Evolutionary conservation across 2,888 invertebrate species (phyloP), one percentile per base, ranked within the genome.

Genomic region (Ferdinandea cuprea): DNA sequence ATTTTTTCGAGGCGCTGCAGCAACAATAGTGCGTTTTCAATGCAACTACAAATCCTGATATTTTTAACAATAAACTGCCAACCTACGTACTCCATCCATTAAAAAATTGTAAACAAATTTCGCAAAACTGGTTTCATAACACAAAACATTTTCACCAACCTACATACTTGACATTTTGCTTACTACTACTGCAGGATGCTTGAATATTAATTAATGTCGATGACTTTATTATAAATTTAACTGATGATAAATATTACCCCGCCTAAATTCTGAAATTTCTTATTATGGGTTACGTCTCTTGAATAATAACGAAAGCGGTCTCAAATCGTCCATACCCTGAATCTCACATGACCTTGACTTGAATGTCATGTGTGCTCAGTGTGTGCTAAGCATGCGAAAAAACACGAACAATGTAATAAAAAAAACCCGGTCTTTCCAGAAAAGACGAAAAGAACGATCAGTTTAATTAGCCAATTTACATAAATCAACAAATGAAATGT

Each of bases 401-500:
- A 44, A 46, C 25, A 25, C 2, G 5, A 25, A 25, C 5, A n/a
- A 5, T 25, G 15, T 32, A 37, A 54, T 48, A 44, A 54, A 65
- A 66, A 17, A 63, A 65, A 50, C 3, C 15, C 7, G 15, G 37
- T 56, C 46, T 50, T 48, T 3, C 19, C n/a, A 32, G 40, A 59
- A 15, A 58, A 44, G 30, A 44, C n/a, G 0, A 46, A 61, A 19
- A 15, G 42, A 46, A 15, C 61, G n/a, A 11, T 21, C 66, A 50
- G 56, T 73, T 80, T 72, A 77, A 66, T 66, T 76, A 81, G 65
- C 66, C 54, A 81, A 77, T 81, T 81, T 77, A 66, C 77, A 81
- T 81, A 77, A 81, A 81, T 81, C 71, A 77, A 77, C 71, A 48
- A 42, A 66, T 48, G 40, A 56, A 76, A 71, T 81, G 65, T 81